Base-by-base conservation (phyloP, 2,113 vertebrate genomes). In the Herpailurus yagouaroundi region DNA sequence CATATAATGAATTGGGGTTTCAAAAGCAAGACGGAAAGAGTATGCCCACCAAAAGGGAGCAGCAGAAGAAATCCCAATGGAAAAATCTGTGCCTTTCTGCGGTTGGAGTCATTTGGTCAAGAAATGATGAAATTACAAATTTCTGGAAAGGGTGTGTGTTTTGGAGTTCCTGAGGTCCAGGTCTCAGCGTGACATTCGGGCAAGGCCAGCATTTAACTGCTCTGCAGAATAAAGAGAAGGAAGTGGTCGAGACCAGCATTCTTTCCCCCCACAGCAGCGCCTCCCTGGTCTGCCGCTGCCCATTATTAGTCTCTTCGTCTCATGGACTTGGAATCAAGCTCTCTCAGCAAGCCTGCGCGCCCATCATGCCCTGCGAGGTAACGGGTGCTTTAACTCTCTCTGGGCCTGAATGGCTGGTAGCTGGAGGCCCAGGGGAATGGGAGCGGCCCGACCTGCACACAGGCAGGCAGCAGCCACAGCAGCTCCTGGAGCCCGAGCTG, bases 71-170 rank as follows among this genome's bases (percentile, higher is more conserved):
- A 96, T 98, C 89, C 95, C 97, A 95, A 41, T 97, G 97, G 97
- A 98, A 98, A 98, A 98, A 84, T 96, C 4, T 91, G 95, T 73
- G 97, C 89, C 87, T 97, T 96, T 96, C 85, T 96, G 97, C 0
- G 92, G 96, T 92, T 68, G 55, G 87, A 97, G 79, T 93, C 95
- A n/a, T 97, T 96, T 95, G 97, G 96, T 97, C 89, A 91, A 97
- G 88, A 97, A 97, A 95, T 96, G 97, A 97, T 98, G 97, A 98
- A 96, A 96, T 82, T 81, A 96, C 95, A 92, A 80, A 97, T 98
- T 96, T 97, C 97, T 97, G 96, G 45, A 97, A 68, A 94, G 98
- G 94, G 94, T 91, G 94, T 98, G 97, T 97, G 91, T 94, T 88
- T 96, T 93, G 55, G 77, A 95, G 71, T 93, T 77, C 25, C 93